Base-by-base conservation (phyloP, 1,140 invertebrate species). In the Conus ventricosus region DNA sequence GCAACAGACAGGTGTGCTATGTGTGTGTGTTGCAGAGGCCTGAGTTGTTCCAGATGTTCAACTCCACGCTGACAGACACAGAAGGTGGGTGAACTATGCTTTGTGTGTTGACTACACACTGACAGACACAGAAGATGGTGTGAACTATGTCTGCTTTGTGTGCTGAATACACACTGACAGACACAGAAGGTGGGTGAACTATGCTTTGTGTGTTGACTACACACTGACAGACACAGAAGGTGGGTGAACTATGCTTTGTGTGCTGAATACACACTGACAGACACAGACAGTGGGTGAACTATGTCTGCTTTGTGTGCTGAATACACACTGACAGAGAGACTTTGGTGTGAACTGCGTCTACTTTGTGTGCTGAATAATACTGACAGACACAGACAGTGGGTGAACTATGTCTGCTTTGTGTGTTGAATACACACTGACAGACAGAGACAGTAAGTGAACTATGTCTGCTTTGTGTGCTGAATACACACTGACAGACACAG, bases 11-110 rank as follows among this genome's bases (percentile, higher is more conserved):
- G 57, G 15, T 15, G 15, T 60, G 57, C 57, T 4, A 60, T 60
- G 78, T 78, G 63, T 63, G 67, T 71, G 13, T 20, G 15, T 86
- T 78, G 75, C 82, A 88, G 88, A 88, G 81, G n/a, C 89, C 88
- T 11, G 82, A 87, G 51, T 57, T 90, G 39, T 90, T 90, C 15
- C 76, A 85, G 54, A 20, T 51, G 39, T 81, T 83, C 25, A 87
- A 86, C 55, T 60, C 57, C 5, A 51, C 87, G 15, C 57, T 78
- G 39, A 23, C 76, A n/a, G 84, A 39, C 23, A 60, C 83, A 67
- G 82, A 76, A 71, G 67, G 67, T 71, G 13, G 57, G 15, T 15
- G 15, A 11, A 15, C 57, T 60, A 60, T 60, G 78, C 60, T 78
- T 51, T 63, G 67, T 71, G 13, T 20, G 15, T 86, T 78, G 75